Evolutionary conservation across 2,797 vertebrate genomes (phyloP), one percentile per base, ranked within the genome.

Genomic region (Naso thynnoides): DNA sequence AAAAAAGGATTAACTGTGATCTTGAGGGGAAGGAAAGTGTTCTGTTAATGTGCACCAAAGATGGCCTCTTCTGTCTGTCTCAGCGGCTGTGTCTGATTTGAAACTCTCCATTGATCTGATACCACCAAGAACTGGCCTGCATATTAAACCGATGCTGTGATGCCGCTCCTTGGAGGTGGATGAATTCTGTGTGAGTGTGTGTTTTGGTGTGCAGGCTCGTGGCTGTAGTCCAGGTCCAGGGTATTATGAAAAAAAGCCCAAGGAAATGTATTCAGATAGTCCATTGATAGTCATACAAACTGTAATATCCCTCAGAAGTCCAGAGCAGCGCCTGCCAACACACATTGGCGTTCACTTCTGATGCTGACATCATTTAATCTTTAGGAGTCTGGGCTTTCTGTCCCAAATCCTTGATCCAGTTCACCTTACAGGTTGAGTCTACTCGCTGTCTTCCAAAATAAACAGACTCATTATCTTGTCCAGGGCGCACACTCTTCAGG

Each of bases 41-140:
- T 91, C 81, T 90, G 83, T 89, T 90, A 86, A 89, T 92, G 78
- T 86, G 79, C 80, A 78, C 88, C 88, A 92, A 91, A 86, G 70
- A 91, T 81, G 70, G 82, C 81, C 75, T 92, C 86, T 61, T 91
- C 91, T 83, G 91, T 89, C 87, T 83, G 84, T 81, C 75, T 87
- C 65, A 78, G 81, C 73, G 85, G 78, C 88, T 87, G 87, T 78
- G 89, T 92, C 89, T 92, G 83, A 93, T 92, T 92, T 91, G 61
- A 89, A 89, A 86, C 80, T 79, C 89, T 85, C 76, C 74, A 88
- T 85, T 91, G 91, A 93, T 93, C 83, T 89, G 87, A 90, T 90
- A 88, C 84, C 84, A 90, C 85, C 86, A 88, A 87, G 89, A 92
- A 91, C 70, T 88, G 83, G 85, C 81, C 87, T 84, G 86, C 82